phyloP scores from a whole-genome alignment of 2,888 invertebrate genomes.

The Clepsis dumicolana region DNA sequence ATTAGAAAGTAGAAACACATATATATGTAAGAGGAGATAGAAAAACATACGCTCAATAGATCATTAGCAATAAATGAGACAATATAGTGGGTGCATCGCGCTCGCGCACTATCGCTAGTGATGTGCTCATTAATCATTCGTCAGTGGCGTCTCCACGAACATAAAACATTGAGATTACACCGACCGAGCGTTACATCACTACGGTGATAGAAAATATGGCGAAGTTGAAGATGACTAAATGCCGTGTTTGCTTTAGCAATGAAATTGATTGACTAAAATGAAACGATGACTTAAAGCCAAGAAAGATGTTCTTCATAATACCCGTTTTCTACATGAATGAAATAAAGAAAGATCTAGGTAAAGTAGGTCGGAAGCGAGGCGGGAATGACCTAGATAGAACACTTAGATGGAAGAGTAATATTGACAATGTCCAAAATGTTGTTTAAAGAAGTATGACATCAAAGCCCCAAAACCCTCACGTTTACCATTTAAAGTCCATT shows the following conservation, averaged over 20 bases:
- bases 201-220: constrained; percentile 51
- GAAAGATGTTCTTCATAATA: background rate
- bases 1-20: constrained; percentile 38
- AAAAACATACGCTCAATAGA: constrained; percentile 65
- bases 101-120: constrained; percentile 61
- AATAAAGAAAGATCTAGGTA: background rate
- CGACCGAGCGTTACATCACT: constrained; percentile 70
- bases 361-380: too few species aligned
- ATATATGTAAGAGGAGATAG: constrained; percentile 22
- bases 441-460: too few species aligned
- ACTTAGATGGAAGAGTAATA: too few species aligned
- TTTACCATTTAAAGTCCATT: too few species aligned
- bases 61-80: constrained; percentile 82
- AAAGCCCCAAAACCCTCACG: too few species aligned
- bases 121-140: constrained; percentile 74
- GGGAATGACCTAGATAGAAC: too few species aligned
- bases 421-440: too few species aligned
- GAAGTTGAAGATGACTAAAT: constrained; percentile 23
- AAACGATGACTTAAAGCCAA: background rate
- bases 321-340: background rate
- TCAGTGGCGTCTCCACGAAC: constrained; percentile 66
- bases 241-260: constrained; percentile 16
- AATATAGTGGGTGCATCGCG: constrained; percentile 70
- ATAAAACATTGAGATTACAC: constrained; percentile 77
- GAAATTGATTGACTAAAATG: background rate